Base-by-base conservation (phyloP, 2,888 invertebrate species). In the Laothoe populi region DNA sequence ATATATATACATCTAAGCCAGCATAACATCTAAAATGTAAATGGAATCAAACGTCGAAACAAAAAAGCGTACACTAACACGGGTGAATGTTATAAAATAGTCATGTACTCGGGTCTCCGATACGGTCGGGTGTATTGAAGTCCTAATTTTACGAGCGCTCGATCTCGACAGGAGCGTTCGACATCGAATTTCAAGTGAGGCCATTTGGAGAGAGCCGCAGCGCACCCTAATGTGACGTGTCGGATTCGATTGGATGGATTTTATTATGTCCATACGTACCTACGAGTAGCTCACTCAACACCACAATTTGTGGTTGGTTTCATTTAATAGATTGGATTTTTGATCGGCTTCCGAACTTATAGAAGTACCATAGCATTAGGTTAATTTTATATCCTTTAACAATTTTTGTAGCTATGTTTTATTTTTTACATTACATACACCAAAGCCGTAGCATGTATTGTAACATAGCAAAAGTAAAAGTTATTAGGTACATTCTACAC, bases 111-210 rank as follows among this genome's bases (percentile, higher is more conserved):
- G 61, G 49, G 63, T 49, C 64, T 67, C 68, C 70, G 71, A 71
- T 67, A 64, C 65, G 66, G 59, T 64, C n/a, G 16, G 66, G 69
- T 71, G 75, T 78, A 79, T 81, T 78, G 72, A 72, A 76, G 78
- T 75, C 78, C 83, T 61, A 88, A 90, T 90, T 91, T 91, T 88
- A 90, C 86, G 88, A 90, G 77, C 83, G 77, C 78, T 74, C 83
- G 83, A 82, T 84, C 84, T 86, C 83, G 74, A 78, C 79, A 79
- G 79, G 77, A 78, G 82, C 81, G 79, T 81, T 81, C 78, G 81
- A 82, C 86, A 86, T 88, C 87, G 86, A 88, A 88, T 88, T 88
- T 90, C 87, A 87, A 89, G 87, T 84, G 82, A 79, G 75, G 88
- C 84, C 84, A 84, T 87, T 86, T 84, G 78, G 83, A 83, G 84